These are phyloP conservation scores for Volucella bombylans DNA, from an alignment of 2,888 invertebrate species.

Conservation along the genomic window DNA sequence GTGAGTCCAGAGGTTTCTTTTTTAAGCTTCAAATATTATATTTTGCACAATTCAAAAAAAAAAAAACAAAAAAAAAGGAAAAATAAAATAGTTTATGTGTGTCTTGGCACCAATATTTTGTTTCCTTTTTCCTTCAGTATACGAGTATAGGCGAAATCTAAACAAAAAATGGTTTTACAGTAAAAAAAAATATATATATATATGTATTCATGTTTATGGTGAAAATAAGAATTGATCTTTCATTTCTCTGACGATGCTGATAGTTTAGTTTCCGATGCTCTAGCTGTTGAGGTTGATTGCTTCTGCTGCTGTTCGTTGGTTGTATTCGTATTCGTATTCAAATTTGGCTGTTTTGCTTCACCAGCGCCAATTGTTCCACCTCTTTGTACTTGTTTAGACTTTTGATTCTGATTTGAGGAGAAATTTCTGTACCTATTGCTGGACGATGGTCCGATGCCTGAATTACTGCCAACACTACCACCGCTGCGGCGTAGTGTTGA, in stretches of 20 bases:
- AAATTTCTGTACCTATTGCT: slow-evolving; percentile 62
- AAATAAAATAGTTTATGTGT: slow-evolving; percentile 29
- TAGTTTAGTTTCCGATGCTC: slow-evolving; percentile 64
- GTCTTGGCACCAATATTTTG: slow-evolving; percentile 59
- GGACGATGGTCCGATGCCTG: slow-evolving; percentile 77
- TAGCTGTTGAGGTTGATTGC: slow-evolving; percentile 47
- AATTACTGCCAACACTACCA: slow-evolving; percentile 78
- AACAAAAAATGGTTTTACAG: slow-evolving; percentile 48
- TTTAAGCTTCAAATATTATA: slow-evolving; percentile 45
- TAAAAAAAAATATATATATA: slow-evolving; percentile 60
- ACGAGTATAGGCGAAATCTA: slow-evolving; percentile 48
- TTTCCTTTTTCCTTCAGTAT: slow-evolving; percentile 41
- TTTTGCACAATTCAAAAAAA: slow-evolving; percentile 50
- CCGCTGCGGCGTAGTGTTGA: slow-evolving; percentile 77
- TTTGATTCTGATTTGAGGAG: slow-evolving; percentile 61
- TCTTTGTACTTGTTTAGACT: slow-evolving; percentile 66
- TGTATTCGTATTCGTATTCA: no score
- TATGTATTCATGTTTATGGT: slow-evolving; percentile 10
- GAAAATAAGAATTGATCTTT: slow-evolving; percentile 57
- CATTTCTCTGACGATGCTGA: slow-evolving; percentile 76
- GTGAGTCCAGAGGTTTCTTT: not conserved
- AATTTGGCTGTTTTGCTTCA: slow-evolving; percentile 56
- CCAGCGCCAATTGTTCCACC: slow-evolving; percentile 1
- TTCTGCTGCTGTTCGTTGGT: slow-evolving; percentile 45
- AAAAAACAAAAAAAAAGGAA: not conserved